Percentiles rank a stretch among this genome's conserved stretches.
Conservation (phyloP, 2,113 vertebrate genomes). For the Tetrao urogallus region DNA sequence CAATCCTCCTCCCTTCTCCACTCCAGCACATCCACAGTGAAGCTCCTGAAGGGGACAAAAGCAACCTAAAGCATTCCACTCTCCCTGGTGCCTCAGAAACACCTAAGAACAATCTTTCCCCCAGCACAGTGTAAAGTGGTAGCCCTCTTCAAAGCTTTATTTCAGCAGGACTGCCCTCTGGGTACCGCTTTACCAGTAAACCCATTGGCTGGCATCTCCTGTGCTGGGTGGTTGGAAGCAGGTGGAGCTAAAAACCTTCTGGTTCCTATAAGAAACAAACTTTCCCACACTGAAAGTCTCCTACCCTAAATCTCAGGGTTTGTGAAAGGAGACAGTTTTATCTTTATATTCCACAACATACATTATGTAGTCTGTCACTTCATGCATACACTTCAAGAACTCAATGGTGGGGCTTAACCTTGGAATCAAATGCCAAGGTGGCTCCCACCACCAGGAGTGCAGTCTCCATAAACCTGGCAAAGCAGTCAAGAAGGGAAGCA, state of each 20-base stretch:
- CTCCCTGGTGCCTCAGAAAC: not conserved
- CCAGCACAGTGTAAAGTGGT: not conserved
- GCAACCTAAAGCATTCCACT: not conserved
- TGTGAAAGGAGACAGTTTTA: not conserved
- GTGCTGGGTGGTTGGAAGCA: not conserved
- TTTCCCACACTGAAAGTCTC: not conserved
- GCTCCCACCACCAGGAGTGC: not conserved
- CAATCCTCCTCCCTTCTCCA: not conserved
- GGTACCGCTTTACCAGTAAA: not conserved
- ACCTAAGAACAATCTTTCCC: not conserved
- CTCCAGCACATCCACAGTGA: too few relatives aligned
- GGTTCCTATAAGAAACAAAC: too few relatives aligned
- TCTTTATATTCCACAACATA: not conserved
- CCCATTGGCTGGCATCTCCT: not conserved
- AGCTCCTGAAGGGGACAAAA: not conserved
- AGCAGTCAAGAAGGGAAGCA: rapidly evolving
- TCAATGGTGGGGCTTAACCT: not conserved
- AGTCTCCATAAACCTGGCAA: not conserved
- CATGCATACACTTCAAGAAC: not conserved
- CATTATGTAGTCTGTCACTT: not conserved
- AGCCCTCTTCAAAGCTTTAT: not conserved
- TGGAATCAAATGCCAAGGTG: not conserved
- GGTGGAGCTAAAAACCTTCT: not conserved
- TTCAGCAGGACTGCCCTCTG: not conserved
- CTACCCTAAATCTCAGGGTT: not conserved